Evolutionary conservation across 2,888 invertebrate species (phyloP).

Genomic region (Agrotis segetum): DNA sequence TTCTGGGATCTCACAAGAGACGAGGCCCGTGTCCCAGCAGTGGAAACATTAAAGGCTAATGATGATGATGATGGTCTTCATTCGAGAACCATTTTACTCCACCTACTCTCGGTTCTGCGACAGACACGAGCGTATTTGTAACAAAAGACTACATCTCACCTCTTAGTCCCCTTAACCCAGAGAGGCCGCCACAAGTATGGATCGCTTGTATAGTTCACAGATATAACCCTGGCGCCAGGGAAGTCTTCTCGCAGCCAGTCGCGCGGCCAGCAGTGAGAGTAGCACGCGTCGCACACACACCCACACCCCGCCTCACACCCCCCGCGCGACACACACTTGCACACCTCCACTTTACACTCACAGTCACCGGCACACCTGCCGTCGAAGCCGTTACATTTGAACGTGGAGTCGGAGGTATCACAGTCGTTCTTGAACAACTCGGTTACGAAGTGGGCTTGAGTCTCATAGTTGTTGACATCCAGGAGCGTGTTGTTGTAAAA

Average conservation of each 20-base stretch:
- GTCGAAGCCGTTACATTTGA: slow-evolving; percentile 36
- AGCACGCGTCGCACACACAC: slow-evolving; percentile 86
- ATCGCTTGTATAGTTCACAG: slow-evolving; percentile 95
- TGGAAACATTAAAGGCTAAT: no score
- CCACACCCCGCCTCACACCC: slow-evolving; percentile 83
- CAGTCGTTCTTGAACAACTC: slow-evolving; percentile 78
- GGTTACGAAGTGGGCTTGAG: slow-evolving; percentile 83
- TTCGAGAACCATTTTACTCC: no score
- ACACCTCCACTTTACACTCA: slow-evolving; percentile 39
- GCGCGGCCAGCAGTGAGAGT: slow-evolving; percentile 95
- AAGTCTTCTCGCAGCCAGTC: slow-evolving; percentile 96
- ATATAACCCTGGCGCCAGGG: slow-evolving; percentile 94
- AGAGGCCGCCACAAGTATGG: slow-evolving; percentile 94
- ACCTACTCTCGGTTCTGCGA: no score
- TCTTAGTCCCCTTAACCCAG: slow-evolving; percentile 93
- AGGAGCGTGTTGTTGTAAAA: slow-evolving; percentile 82
- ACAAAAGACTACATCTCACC: slow-evolving; percentile 81
- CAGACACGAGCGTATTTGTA: not conserved
- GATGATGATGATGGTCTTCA: no score
- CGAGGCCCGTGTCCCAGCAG: no score
- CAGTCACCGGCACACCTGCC: slow-evolving; percentile 24
- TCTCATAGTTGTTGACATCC: slow-evolving; percentile 77
- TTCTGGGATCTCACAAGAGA: no score
- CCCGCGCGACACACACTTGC: slow-evolving; percentile 6
- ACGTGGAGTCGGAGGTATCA: slow-evolving; percentile 46